Evolutionary conservation across 2,113 vertebrate genomes (phyloP).

Genomic region (Aldabrachelys gigantea): DNA sequence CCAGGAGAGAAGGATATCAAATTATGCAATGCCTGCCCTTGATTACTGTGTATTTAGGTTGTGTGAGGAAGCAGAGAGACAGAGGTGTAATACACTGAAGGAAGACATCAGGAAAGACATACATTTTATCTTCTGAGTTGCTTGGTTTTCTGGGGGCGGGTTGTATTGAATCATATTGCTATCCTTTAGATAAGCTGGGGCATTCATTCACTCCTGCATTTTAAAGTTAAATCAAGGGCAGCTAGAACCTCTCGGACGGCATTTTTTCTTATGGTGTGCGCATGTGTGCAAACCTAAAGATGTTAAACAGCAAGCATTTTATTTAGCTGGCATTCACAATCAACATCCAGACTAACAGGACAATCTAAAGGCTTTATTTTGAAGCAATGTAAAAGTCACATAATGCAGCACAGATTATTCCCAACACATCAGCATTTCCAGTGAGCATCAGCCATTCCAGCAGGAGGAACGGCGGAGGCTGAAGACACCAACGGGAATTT

Average conservation of each 20-base stretch:
- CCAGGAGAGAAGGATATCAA: neutral
- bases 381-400: neutral
- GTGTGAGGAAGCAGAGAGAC: neutral
- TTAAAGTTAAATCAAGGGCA: neutral
- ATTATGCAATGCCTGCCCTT: neutral
- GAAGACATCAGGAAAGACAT: neutral
- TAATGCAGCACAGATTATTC: neutral
- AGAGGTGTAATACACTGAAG: neutral
- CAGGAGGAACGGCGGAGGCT: neutral
- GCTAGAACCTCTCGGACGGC: neutral
- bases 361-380: neutral
- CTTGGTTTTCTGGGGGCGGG: neutral
- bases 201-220: fast-evolving
- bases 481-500: neutral
- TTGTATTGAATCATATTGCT: neutral
- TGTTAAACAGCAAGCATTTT: fast-evolving
- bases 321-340: neutral
- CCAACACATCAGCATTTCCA: neutral
- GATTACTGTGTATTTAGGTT: too few species aligned
- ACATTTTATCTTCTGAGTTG: neutral
- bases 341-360: neutral
- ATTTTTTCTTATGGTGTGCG: neutral
- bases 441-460: neutral
- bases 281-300: fast-evolving
- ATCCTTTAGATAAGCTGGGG: neutral